A percentile compares a stretch with the other conserved stretches of the same genome.
Conservation (phyloP, 2,888 invertebrate species). For the Dynastes hyllus region DNA sequence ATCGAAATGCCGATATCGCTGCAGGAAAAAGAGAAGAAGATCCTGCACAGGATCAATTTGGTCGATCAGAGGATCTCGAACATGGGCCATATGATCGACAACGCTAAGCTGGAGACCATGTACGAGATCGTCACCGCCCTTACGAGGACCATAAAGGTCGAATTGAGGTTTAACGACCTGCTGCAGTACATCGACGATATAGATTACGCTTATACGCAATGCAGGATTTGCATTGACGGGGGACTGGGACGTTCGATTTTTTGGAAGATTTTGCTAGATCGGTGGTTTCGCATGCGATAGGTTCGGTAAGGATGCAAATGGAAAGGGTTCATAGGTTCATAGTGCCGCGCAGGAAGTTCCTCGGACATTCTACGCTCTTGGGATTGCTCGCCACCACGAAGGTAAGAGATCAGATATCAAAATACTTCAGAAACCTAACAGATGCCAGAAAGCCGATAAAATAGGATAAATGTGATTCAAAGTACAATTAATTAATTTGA, state of each 20-base stretch:
- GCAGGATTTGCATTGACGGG: slow-evolving; percentile 74
- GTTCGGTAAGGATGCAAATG: slow-evolving; percentile 78
- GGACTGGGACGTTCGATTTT: slow-evolving; percentile 79
- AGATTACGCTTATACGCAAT: slow-evolving; percentile 76
- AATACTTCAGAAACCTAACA: too few species aligned
- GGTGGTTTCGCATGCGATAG: slow-evolving; percentile 80
- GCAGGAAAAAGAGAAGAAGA: slow-evolving; percentile 19
- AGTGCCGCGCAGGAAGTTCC: slow-evolving; percentile 73
- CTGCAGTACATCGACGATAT: slow-evolving; percentile 76
- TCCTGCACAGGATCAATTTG: slow-evolving; percentile 12
- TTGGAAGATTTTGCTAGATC: slow-evolving; percentile 80
- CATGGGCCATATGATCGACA: slow-evolving; percentile 13
- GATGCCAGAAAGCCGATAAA: too few species aligned
- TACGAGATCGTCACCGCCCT: slow-evolving; percentile 63
- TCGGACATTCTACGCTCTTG: slow-evolving; percentile 52
- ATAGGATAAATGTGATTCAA: too few species aligned
- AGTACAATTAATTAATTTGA: too few species aligned
- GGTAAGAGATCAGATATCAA: slow-evolving; percentile 21
- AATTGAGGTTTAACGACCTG: slow-evolving; percentile 77
- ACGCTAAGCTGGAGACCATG: slow-evolving; percentile 56
- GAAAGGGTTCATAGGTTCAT: slow-evolving; percentile 79
- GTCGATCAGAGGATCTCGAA: slow-evolving; percentile 18
- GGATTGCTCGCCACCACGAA: slow-evolving; percentile 50
- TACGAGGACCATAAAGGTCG: slow-evolving; percentile 73
- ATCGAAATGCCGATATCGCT: not conserved